phyloP scores from a whole-genome alignment of 2,888 invertebrate genomes.

The Drosophila sordidula region DNA sequence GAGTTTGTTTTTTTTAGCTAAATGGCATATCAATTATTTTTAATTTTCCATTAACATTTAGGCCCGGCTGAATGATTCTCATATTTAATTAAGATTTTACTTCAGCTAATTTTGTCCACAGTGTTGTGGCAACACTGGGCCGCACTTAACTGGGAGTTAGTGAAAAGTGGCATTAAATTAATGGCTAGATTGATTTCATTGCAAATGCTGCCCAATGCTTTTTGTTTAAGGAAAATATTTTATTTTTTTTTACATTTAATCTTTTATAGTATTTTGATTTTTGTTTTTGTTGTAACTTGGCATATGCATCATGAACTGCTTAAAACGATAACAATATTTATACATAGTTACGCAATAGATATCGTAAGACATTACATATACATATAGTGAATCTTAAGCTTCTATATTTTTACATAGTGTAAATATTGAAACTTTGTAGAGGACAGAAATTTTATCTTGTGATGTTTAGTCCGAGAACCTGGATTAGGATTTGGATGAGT shows the following conservation, averaged over 20 bases:
- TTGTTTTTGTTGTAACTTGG: conserved; percentile 40
- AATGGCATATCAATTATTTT: too few species aligned
- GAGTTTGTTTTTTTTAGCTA: background rate
- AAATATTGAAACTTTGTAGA: conserved; percentile 25
- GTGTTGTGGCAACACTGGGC: background rate
- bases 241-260: conserved; percentile 55
- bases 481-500: conserved; percentile 3
- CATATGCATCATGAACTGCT: conserved; percentile 53
- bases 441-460: too few species aligned
- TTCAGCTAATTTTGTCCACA: background rate
- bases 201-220: background rate
- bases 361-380: conserved; percentile 30
- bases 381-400: conserved; percentile 19
- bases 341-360: conserved; percentile 48
- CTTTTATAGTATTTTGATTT: conserved; percentile 28
- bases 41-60: too few species aligned
- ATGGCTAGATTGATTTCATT: background rate
- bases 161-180: background rate
- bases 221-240: conserved; percentile 72
- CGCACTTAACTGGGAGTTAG: too few species aligned
- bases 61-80: too few species aligned
- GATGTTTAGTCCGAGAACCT: background rate
- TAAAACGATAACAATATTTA: conserved; percentile 67
- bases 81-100: too few species aligned
- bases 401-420: conserved; percentile 33